phyloP scores from a whole-genome alignment of 2,888 invertebrate genomes.

The Epirrhoe alternata region DNA sequence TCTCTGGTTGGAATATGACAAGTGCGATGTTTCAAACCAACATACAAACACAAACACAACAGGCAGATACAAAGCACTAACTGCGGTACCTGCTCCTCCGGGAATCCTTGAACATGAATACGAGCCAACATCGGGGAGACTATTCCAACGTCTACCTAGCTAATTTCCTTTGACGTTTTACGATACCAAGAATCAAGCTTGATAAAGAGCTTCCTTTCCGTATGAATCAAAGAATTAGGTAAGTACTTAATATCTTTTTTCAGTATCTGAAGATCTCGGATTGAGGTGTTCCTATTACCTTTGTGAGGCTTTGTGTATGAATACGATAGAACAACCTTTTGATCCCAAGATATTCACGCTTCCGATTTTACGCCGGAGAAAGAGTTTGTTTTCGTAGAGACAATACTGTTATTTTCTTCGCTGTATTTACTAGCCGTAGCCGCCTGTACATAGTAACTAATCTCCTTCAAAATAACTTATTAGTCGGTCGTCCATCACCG shows the following conservation, averaged over 20 bases:
- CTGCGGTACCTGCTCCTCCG: background rate
- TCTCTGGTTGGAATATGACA: background rate
- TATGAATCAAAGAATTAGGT: no score
- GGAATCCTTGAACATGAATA: background rate
- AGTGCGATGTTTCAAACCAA: no score
- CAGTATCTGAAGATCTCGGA: no score
- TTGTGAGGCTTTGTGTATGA: no score
- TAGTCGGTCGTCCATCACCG: background rate
- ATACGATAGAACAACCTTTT: background rate
- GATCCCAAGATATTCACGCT: background rate
- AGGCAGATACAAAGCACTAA: background rate
- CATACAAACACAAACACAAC: background rate
- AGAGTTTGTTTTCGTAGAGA: background rate
- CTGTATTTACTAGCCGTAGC: background rate
- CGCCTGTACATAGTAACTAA: background rate
- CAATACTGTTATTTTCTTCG: background rate
- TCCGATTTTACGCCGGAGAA: no score
- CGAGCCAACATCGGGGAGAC: background rate
- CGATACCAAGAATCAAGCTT: background rate
- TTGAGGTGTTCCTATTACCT: no score
- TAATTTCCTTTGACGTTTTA: background rate
- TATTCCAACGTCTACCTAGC: background rate
- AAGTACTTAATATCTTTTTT: no score
- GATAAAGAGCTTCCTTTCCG: no score
- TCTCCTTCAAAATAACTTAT: background rate